Evolutionary conservation across 2,113 vertebrate genomes (phyloP).

Genomic region (Macroglossus sobrinus): DNA sequence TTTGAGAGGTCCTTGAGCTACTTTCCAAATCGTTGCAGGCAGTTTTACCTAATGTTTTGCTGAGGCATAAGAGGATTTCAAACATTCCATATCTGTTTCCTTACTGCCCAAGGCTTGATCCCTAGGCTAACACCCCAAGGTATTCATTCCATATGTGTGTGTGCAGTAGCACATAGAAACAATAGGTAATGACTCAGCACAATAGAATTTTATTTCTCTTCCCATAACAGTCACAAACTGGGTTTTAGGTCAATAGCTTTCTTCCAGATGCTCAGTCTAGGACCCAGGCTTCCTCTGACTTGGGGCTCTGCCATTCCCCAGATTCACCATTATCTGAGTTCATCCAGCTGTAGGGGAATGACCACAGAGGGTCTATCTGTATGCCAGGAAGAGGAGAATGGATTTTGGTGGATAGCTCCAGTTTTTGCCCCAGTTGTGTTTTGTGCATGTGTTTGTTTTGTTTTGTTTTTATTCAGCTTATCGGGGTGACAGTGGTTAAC

Average conservation of each 20-base stretch:
- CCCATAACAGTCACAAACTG: not conserved
- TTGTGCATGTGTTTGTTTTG: too few species aligned
- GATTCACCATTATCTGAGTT: not conserved
- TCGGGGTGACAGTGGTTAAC: too few species aligned
- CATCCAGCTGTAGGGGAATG: not conserved
- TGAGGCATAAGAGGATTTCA: not conserved
- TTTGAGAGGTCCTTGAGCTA: not conserved
- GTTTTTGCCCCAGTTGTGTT: not conserved
- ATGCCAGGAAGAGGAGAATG: not conserved
- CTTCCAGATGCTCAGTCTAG: not conserved
- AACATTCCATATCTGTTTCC: not conserved
- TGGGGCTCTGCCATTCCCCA: not conserved
- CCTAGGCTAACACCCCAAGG: not conserved
- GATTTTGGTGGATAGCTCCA: not conserved
- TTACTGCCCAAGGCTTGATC: not conserved
- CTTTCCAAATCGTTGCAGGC: not conserved
- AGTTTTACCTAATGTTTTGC: not conserved
- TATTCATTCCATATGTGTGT: not conserved
- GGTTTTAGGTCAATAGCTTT: not conserved
- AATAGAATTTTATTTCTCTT: not conserved
- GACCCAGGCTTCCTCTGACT: not conserved
- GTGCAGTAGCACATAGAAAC: not conserved
- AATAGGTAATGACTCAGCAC: not conserved
- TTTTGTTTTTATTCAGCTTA: too few species aligned
- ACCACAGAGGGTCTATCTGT: not conserved